A percentile compares a stretch with the other conserved stretches of the same genome.
Conservation (phyloP, 2,888 invertebrate genomes). For the Dasysyrphus tricinctus region DNA sequence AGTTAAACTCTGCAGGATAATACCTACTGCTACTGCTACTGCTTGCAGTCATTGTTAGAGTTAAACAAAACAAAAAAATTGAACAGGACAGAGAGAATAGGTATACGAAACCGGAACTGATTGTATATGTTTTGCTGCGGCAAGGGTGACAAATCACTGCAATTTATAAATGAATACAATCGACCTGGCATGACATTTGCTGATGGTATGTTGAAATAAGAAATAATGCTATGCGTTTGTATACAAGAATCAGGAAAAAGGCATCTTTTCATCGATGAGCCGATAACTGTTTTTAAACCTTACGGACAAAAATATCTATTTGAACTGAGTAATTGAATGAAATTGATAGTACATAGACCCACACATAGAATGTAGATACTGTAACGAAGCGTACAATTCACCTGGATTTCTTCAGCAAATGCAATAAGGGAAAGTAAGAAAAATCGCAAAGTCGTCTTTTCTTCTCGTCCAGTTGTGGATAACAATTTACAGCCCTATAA, state of each 20-base stretch:
- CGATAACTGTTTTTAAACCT: too few relatives aligned
- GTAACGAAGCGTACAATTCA: too few relatives aligned
- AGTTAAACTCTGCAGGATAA: constrained; percentile 64
- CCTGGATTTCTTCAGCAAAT: too few relatives aligned
- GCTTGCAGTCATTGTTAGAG: constrained; percentile 18
- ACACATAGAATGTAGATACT: too few relatives aligned
- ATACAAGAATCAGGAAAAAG: background rate
- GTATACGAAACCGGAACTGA: constrained; percentile 64
- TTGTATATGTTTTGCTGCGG: constrained; percentile 66
- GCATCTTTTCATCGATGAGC: constrained; percentile 32
- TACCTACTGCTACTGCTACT: constrained; percentile 9
- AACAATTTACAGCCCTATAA: too few relatives aligned
- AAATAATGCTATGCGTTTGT: constrained; percentile 15
- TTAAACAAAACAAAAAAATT: constrained; percentile 3
- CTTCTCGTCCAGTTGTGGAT: too few relatives aligned
- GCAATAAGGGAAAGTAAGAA: too few relatives aligned
- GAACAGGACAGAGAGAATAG: constrained; percentile 12
- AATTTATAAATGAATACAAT: constrained; percentile 59
- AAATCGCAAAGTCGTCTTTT: too few relatives aligned
- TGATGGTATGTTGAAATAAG: constrained; percentile 1
- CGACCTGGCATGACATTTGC: constrained; percentile 13
- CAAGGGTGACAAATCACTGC: constrained; percentile 68
- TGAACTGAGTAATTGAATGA: too few relatives aligned
- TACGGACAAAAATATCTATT: too few relatives aligned
- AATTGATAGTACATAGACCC: too few relatives aligned